These are phyloP conservation scores for Loriculus beryllinus DNA, from an alignment of 2,797 vertebrate genomes.

Conservation along the genomic window DNA sequence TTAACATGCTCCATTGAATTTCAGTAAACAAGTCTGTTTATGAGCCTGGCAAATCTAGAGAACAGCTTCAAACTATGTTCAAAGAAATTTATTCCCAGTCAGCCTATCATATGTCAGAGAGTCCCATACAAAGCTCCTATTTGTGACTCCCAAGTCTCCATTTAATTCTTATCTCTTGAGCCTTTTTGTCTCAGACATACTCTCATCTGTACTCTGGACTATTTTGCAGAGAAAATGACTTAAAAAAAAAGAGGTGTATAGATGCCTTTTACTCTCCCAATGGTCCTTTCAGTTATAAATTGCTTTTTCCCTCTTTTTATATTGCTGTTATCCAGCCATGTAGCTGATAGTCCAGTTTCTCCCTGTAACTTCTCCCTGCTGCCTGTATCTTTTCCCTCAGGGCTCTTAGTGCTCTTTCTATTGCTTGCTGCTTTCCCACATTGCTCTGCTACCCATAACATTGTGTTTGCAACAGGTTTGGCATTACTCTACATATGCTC, in stretches of 20 bases:
- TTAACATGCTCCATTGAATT: constrained; percentile 50
- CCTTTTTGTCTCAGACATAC: background rate
- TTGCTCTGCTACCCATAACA: background rate
- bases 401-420: background rate
- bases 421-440: background rate
- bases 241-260: background rate
- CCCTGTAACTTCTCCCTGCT: background rate
- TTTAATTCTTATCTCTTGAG: background rate
- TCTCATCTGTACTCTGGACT: background rate
- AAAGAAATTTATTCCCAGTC: constrained; percentile 29
- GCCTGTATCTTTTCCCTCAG: background rate
- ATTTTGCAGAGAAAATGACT: background rate
- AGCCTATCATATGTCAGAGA: background rate
- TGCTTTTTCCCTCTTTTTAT: background rate
- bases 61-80: background rate
- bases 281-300: background rate
- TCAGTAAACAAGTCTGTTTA: constrained; percentile 59
- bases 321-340: background rate
- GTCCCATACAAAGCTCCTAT: background rate
- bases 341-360: background rate
- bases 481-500: background rate
- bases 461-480: background rate
- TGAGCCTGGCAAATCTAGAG: background rate
- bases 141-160: background rate
- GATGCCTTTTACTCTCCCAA: background rate